A percentile compares a stretch with the other conserved stretches of the same genome.
Evolutionary conservation across 2,888 invertebrate genomes (phyloP).

Genomic region (Lepidonotus clava): DNA sequence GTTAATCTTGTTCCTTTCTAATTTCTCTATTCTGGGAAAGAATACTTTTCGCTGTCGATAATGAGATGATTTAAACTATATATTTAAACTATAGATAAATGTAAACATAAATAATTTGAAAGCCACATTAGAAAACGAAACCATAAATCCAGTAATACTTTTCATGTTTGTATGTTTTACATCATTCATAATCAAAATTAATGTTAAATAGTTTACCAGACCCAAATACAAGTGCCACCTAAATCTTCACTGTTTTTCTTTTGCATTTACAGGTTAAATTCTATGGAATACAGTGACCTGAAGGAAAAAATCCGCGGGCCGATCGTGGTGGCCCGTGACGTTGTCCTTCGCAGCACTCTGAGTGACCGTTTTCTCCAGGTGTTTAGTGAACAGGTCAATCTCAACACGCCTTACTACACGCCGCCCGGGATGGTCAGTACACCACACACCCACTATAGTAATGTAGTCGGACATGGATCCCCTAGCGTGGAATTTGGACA

Average conservation of each 20-base stretch:
- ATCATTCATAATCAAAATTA: neutral
- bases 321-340: slow-evolving; percentile 86
- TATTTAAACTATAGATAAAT: neutral
- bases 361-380: slow-evolving; percentile 92
- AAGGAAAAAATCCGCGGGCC: slow-evolving; percentile 86
- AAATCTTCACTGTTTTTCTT: neutral
- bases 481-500: too few species aligned
- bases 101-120: neutral
- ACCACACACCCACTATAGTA: too few species aligned
- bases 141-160: slow-evolving; percentile 6
- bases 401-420: slow-evolving; percentile 71
- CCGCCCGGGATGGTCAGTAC: slow-evolving; percentile 74
- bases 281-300: slow-evolving; percentile 89
- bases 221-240: too few species aligned
- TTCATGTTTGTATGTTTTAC: too few species aligned
- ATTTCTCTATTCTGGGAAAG: neutral
- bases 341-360: slow-evolving; percentile 88
- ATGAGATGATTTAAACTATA: neutral
- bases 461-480: too few species aligned
- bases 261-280: slow-evolving; percentile 84
- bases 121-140: neutral
- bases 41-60: too few species aligned
- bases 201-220: too few species aligned
- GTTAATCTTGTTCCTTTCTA: neutral
- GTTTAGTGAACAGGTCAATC: slow-evolving; percentile 86